Percentiles rank a stretch among this genome's conserved stretches.
phyloP scores from a whole-genome alignment of 2,888 invertebrate genomes.

The Iselma pallidipennis region DNA sequence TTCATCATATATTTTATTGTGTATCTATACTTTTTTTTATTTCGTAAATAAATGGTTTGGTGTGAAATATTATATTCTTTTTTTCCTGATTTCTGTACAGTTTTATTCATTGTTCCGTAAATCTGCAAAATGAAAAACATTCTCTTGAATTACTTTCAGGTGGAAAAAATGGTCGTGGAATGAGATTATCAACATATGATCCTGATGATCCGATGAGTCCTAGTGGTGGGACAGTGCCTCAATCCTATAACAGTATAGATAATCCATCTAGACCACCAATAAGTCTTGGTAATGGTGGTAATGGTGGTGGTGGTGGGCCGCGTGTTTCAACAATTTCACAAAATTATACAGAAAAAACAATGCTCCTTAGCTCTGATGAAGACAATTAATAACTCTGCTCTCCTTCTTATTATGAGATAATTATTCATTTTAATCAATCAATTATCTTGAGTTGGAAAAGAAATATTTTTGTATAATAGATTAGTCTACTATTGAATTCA shows the following conservation, averaged over 20 bases:
- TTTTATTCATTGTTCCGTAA: too few species aligned
- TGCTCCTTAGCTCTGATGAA: slow-evolving; percentile 93
- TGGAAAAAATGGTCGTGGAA: slow-evolving; percentile 68
- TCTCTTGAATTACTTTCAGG: slow-evolving; percentile 46
- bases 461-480: slow-evolving; percentile 24
- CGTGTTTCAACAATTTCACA: slow-evolving; percentile 80
- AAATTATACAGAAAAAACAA: slow-evolving; percentile 94
- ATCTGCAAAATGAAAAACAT: too few species aligned
- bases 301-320: slow-evolving; percentile 62
- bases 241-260: slow-evolving; percentile 49
- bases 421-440: slow-evolving; percentile 4
- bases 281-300: slow-evolving; percentile 40
- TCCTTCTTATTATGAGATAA: too few species aligned
- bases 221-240: slow-evolving; percentile 50
- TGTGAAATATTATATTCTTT: slow-evolving; percentile 33
- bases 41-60: slow-evolving; percentile 47
- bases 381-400: slow-evolving; percentile 58
- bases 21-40: slow-evolving; percentile 23
- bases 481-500: not conserved
- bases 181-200: slow-evolving; percentile 69
- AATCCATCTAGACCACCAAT: slow-evolving; percentile 45
- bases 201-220: slow-evolving; percentile 66
- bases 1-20: slow-evolving; percentile 25
- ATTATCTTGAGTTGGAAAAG: slow-evolving; percentile 4
- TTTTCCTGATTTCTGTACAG: too few species aligned